Conservation (phyloP, 1,140 invertebrate species). For the Caenorhabditis tropicalis region DNA sequence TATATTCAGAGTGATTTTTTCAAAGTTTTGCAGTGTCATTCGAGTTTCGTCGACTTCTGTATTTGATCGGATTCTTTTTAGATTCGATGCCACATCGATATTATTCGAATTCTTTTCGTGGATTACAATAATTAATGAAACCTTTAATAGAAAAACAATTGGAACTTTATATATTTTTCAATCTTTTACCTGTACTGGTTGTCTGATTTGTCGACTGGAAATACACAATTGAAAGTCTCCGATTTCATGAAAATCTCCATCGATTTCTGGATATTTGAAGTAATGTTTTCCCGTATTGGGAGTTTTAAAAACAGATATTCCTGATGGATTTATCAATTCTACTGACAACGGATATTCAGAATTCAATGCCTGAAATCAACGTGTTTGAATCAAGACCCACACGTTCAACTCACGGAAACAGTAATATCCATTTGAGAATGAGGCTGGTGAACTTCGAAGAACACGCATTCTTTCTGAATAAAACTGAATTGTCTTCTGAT, state of each 20-base stretch:
- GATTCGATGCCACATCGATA: constrained; percentile 19
- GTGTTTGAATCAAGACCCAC: not conserved
- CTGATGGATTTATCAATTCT: constrained; percentile 12
- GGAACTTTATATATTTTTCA: not conserved
- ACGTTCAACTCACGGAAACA: constrained; percentile 20
- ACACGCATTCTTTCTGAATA: constrained; percentile 20
- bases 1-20: constrained; percentile 26
- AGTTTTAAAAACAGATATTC: not conserved
- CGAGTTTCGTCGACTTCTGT: not conserved
- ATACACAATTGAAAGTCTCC: constrained; percentile 14
- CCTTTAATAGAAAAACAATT: not conserved
- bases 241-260: constrained; percentile 10
- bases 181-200: not conserved
- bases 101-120: constrained; percentile 4
- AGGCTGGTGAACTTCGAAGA: constrained; percentile 10
- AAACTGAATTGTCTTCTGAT: not conserved
- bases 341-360: not conserved
- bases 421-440: constrained; percentile 35
- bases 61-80: not conserved
- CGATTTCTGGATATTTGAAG: constrained; percentile 7
- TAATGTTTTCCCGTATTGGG: constrained; percentile 8
- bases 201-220: not conserved
- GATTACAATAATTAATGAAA: constrained; percentile 11
- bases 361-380: not conserved
- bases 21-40: constrained; percentile 2